These are phyloP conservation scores for Coelopa pilipes DNA, from an alignment of 2,888 invertebrate genomes.

Conservation along the genomic window DNA sequence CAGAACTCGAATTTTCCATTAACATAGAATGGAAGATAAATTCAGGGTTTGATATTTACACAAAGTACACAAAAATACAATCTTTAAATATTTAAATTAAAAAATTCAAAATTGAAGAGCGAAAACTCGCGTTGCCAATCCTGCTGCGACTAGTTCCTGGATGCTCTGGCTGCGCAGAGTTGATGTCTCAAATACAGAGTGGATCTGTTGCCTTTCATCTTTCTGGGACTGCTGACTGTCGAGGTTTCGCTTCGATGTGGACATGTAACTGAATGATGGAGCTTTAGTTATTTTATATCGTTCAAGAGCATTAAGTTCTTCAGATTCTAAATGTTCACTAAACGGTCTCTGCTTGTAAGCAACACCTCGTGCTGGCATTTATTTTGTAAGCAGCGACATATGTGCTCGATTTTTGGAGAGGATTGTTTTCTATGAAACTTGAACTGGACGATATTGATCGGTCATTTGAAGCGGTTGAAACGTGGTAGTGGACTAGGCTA, in stretches of 20 bases:
- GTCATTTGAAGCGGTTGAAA: slow-evolving; percentile 46
- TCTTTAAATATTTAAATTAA: no score
- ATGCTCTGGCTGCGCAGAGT: slow-evolving; percentile 76
- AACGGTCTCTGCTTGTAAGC: slow-evolving; percentile 62
- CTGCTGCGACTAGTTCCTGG: slow-evolving; percentile 64
- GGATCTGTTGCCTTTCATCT: slow-evolving; percentile 26
- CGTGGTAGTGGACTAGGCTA: slow-evolving; percentile 64
- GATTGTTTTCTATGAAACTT: slow-evolving; percentile 51
- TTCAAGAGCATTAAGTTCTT: slow-evolving; percentile 52
- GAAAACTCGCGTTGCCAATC: slow-evolving; percentile 75
- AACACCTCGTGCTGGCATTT: slow-evolving; percentile 45
- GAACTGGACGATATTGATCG: slow-evolving; percentile 20
- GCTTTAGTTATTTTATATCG: slow-evolving; percentile 62
- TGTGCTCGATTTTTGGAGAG: slow-evolving; percentile 49
- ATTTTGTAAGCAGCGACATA: slow-evolving; percentile 56
- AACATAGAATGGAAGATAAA: no score
- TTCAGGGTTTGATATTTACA: no score
- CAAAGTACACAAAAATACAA: background rate
- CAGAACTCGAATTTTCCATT: no score
- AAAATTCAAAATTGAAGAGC: no score
- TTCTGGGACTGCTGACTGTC: slow-evolving; percentile 43
- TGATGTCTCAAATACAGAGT: slow-evolving; percentile 41
- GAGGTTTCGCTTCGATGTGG: slow-evolving; percentile 38
- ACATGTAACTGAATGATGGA: slow-evolving; percentile 59
- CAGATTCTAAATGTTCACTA: slow-evolving; percentile 61